Evolutionary conservation across 2,797 vertebrate genomes (phyloP).

Genomic region (Etheostoma nigrum): DNA sequence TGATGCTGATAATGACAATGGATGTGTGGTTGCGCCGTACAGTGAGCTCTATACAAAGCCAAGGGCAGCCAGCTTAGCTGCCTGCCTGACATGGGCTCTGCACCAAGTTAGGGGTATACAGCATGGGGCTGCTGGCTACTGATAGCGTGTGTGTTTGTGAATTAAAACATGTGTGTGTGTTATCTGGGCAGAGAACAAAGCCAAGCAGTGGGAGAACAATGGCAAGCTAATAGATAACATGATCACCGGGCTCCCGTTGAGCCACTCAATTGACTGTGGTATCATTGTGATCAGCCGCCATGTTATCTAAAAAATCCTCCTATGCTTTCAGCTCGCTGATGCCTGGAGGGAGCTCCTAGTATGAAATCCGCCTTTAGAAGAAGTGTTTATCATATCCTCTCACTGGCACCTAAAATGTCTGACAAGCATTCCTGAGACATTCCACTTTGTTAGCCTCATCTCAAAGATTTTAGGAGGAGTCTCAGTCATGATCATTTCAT

Average conservation of each 20-base stretch:
- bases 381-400: conserved; percentile 18
- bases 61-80: conserved; percentile 53
- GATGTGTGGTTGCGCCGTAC: conserved; percentile 50
- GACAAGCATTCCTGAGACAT: conserved; percentile 28
- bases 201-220: conserved; percentile 38
- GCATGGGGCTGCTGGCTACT: conserved; percentile 53
- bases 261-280: conserved; percentile 40
- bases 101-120: conserved; percentile 56
- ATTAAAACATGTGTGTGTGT: conserved; percentile 12
- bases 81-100: conserved; percentile 65
- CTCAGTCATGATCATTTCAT: conserved; percentile 40
- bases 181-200: conserved; percentile 40
- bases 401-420: conserved; percentile 25
- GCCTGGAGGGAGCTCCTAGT: conserved; percentile 44
- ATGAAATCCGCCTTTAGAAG: conserved; percentile 29
- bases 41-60: conserved; percentile 44
- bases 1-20: conserved; percentile 66
- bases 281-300: conserved; percentile 44
- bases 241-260: conserved; percentile 41
- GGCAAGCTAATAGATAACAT: conserved; percentile 48
- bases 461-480: background rate
- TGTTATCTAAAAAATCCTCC: conserved; percentile 38
- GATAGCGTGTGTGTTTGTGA: conserved; percentile 31
- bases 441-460: conserved; percentile 34
- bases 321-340: conserved; percentile 21